Conservation (phyloP, 2,888 invertebrate species). For the Zootermopsis nevadensis region DNA sequence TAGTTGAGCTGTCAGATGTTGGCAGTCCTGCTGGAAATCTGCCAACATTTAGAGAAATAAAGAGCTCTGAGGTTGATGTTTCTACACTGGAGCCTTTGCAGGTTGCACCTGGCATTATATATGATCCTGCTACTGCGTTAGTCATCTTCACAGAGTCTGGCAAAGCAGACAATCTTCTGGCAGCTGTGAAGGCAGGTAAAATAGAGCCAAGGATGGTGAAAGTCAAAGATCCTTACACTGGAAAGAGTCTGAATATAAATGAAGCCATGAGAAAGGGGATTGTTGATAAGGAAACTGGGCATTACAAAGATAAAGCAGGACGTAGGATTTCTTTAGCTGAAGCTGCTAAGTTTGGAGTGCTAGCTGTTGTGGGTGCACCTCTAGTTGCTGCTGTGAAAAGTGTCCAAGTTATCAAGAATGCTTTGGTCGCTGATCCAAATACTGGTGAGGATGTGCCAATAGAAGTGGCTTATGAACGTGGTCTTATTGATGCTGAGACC, state of each 20-base stretch:
- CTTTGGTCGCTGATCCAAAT: slow-evolving; percentile 75
- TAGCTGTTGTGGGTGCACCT: slow-evolving; percentile 81
- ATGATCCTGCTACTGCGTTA: slow-evolving; percentile 80
- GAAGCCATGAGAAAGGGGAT: slow-evolving; percentile 84
- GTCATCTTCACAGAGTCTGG: slow-evolving; percentile 79
- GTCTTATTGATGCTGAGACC: slow-evolving; percentile 69
- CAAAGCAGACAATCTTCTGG: slow-evolving; percentile 76
- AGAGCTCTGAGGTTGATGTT: slow-evolving; percentile 62
- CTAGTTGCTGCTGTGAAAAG: slow-evolving; percentile 77
- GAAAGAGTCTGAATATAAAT: slow-evolving; percentile 73
- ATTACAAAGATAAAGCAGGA: slow-evolving; percentile 75
- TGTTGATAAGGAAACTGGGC: slow-evolving; percentile 76
- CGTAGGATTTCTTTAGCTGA: slow-evolving; percentile 76
- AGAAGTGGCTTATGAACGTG: slow-evolving; percentile 83
- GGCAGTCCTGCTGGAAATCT: slow-evolving; percentile 61
- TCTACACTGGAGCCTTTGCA: slow-evolving; percentile 74
- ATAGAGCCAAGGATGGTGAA: slow-evolving; percentile 76
- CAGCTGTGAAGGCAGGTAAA: slow-evolving; percentile 81
- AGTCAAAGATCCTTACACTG: slow-evolving; percentile 77
- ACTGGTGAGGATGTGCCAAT: slow-evolving; percentile 84
- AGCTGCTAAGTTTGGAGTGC: slow-evolving; percentile 81
- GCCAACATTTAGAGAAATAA: slow-evolving; percentile 66
- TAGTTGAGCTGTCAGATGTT: slow-evolving; percentile 75
- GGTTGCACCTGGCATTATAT: slow-evolving; percentile 78
- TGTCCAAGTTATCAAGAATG: slow-evolving; percentile 71